These are phyloP conservation scores for Chrysochloris asiatica DNA, from an alignment of 2,113 vertebrate genomes.

Conservation along the genomic window DNA sequence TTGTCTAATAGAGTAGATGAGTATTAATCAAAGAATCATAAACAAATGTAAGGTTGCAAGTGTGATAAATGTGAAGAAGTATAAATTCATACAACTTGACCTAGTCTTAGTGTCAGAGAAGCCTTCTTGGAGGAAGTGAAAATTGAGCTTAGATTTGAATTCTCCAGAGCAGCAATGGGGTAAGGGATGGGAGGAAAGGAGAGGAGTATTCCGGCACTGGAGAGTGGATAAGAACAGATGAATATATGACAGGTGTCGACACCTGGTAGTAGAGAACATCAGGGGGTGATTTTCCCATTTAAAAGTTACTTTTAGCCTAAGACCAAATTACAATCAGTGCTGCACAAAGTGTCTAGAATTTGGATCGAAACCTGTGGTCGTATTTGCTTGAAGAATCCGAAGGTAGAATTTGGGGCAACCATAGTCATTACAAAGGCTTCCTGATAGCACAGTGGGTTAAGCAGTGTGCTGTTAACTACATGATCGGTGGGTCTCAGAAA, in stretches of 20 bases:
- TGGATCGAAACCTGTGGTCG: not conserved
- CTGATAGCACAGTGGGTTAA: no score
- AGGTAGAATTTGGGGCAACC: not conserved
- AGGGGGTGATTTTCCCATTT: not conserved
- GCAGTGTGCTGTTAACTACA: no score
- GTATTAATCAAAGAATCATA: not conserved
- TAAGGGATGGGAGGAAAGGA: not conserved
- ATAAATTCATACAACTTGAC: not conserved
- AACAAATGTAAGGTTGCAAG: not conserved
- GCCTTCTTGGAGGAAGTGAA: not conserved
- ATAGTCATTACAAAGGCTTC: not conserved
- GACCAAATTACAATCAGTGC: not conserved
- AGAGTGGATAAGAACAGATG: not conserved
- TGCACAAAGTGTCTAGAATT: not conserved
- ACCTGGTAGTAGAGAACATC: not conserved
- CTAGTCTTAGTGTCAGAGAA: not conserved
- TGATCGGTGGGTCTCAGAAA: no score
- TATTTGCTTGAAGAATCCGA: not conserved
- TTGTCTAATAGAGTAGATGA: not conserved
- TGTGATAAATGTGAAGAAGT: not conserved
- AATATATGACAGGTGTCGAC: not conserved
- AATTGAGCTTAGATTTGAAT: not conserved
- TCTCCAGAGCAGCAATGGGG: not conserved
- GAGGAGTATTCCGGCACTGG: not conserved
- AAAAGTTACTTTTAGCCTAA: not conserved